Conservation (phyloP, 64 coral and sea anemone genomes). For the Orbicella faveolata region DNA sequence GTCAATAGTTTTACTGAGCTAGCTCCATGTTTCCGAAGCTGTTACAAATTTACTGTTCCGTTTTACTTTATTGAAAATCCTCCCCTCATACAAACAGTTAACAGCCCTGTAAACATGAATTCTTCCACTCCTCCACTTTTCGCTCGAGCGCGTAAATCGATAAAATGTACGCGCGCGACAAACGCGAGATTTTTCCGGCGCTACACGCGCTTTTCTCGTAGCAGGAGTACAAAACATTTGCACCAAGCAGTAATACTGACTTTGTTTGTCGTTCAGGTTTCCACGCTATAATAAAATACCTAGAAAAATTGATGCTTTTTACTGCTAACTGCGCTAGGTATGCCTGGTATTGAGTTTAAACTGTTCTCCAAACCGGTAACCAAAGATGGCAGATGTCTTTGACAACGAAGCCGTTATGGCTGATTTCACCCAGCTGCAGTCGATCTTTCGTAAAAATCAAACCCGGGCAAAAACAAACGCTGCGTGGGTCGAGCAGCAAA, state of each 20-base stretch:
- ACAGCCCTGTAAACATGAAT: no score
- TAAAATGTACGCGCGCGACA: no score
- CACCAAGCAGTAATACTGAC: background rate
- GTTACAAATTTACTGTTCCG: background rate
- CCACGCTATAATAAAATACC: background rate
- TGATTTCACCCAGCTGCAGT: constrained; percentile 32
- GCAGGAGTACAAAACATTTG: no score
- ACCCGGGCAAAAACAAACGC: background rate
- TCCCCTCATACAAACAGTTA: background rate
- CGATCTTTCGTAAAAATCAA: constrained; percentile 8
- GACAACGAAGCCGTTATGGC: background rate
- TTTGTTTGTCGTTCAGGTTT: background rate
- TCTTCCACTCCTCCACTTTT: no score
- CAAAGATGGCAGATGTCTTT: constrained; percentile 28
- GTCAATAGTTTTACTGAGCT: no score
- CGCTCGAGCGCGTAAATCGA: no score
- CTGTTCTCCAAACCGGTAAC: constrained; percentile 3
- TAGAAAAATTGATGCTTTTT: background rate
- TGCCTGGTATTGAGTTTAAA: background rate
- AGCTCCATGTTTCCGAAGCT: background rate
- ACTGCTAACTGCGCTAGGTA: constrained; percentile 1
- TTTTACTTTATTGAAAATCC: background rate
- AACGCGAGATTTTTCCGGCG: no score
- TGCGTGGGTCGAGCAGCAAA: background rate
- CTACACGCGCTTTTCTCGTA: no score